A percentile compares a stretch with the other conserved stretches of the same genome.
Evolutionary conservation across 2,888 invertebrate species (phyloP).

Genomic region (Drosophila meridionalis): DNA sequence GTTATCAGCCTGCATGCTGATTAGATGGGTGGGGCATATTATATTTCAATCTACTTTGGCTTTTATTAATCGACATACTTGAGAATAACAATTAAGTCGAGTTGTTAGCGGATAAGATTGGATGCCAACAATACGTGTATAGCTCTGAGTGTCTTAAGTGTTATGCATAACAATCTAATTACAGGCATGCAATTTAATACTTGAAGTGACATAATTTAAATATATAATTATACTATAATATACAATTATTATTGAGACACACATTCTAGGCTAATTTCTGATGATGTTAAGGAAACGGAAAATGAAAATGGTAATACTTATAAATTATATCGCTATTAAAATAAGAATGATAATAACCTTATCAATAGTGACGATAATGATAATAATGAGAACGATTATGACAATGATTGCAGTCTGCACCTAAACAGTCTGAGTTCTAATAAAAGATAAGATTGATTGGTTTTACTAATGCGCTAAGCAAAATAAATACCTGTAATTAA

Average conservation of each 20-base stretch:
- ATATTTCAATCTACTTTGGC: not conserved
- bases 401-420: too few relatives aligned
- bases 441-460: too few relatives aligned
- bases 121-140: not conserved
- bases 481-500: not conserved
- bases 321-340: too few relatives aligned
- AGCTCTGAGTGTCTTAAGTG: not conserved
- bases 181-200: not conserved
- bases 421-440: too few relatives aligned
- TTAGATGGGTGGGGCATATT: not conserved
- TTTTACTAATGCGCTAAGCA: not conserved
- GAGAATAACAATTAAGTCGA: not conserved
- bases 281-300: too few relatives aligned
- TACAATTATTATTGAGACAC: too few relatives aligned
- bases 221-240: too few relatives aligned
- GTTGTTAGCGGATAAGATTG: not conserved
- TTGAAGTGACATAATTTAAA: not conserved
- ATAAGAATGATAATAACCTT: too few relatives aligned
- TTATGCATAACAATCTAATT: not conserved
- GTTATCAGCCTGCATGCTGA: not conserved
- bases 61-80: constrained; percentile 3
- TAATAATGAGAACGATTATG: too few relatives aligned
- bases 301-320: too few relatives aligned
- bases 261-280: too few relatives aligned
- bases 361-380: too few relatives aligned